phyloP scores from a whole-genome alignment of 2,113 vertebrate genomes.

The Suricata suricatta region DNA sequence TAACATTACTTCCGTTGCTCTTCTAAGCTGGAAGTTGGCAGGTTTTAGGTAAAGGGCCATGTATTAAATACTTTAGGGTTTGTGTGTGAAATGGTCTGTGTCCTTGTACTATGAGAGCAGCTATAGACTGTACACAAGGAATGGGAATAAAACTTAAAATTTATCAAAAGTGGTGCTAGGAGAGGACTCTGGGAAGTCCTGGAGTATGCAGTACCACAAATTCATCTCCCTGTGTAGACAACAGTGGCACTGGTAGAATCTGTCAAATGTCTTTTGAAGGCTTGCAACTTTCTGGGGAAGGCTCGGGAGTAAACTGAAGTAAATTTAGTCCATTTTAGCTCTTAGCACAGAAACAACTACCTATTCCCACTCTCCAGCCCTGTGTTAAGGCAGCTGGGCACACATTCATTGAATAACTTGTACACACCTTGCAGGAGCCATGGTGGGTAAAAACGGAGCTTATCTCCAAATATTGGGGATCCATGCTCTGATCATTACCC shows the following conservation, averaged over 20 bases:
- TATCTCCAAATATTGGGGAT: not conserved
- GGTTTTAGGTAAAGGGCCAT: not conserved
- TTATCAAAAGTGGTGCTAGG: not conserved
- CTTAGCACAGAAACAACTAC: not conserved
- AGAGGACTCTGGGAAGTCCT: not conserved
- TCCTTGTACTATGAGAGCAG: not conserved
- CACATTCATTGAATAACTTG: not conserved
- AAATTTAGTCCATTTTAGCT: not conserved
- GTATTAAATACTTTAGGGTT: not conserved
- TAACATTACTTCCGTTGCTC: not conserved
- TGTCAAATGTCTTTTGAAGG: not conserved
- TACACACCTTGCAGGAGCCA: not conserved
- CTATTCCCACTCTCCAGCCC: not conserved
- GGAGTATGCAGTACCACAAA: not conserved
- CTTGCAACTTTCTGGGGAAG: not conserved
- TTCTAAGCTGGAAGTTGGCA: not conserved
- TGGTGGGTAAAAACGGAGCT: not conserved
- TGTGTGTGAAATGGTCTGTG: not conserved
- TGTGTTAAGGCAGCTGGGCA: not conserved
- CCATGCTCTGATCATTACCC: not conserved
- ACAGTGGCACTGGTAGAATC: not conserved
- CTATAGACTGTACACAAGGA: not conserved
- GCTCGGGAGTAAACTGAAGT: not conserved
- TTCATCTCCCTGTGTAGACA: not conserved
- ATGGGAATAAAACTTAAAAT: not conserved